Conservation (phyloP, 2,888 invertebrate species). For the Diploptera punctata region DNA sequence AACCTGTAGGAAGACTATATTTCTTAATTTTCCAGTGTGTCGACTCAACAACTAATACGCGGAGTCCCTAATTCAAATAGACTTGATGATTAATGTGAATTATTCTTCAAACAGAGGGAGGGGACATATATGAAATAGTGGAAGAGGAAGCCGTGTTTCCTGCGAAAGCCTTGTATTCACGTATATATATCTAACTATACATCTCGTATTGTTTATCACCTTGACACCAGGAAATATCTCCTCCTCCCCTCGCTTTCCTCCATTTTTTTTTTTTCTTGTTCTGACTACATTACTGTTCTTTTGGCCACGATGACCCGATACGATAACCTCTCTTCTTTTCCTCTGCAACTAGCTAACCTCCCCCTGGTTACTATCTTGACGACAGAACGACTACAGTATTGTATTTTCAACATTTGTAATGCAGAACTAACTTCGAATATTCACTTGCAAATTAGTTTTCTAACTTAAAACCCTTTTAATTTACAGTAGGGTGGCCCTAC, state of each 20-base stretch:
- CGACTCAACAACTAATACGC: background rate
- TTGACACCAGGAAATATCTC: conserved; percentile 20
- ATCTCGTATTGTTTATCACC: conserved; percentile 34
- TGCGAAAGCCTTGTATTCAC: conserved; percentile 17
- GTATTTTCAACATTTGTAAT: no score
- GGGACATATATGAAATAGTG: background rate
- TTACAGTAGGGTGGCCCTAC: no score
- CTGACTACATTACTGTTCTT: background rate
- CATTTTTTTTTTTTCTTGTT: conserved; percentile 1
- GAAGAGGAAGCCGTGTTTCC: conserved; percentile 37
- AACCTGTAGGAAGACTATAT: no score
- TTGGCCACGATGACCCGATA: background rate
- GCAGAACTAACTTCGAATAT: no score
- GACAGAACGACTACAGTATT: background rate
- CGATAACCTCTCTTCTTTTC: background rate
- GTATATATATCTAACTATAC: conserved; percentile 31
- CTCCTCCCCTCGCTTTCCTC: background rate
- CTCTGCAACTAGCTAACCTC: background rate
- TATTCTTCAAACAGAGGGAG: conserved; percentile 3
- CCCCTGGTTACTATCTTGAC: background rate
- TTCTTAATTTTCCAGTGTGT: no score
- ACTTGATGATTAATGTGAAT: background rate
- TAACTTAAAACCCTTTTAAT: no score
- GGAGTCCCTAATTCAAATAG: background rate
- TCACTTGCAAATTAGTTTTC: no score